phyloP scores from a whole-genome alignment of 92 coral and sea anemone genomes.

The Montipora capitata region DNA sequence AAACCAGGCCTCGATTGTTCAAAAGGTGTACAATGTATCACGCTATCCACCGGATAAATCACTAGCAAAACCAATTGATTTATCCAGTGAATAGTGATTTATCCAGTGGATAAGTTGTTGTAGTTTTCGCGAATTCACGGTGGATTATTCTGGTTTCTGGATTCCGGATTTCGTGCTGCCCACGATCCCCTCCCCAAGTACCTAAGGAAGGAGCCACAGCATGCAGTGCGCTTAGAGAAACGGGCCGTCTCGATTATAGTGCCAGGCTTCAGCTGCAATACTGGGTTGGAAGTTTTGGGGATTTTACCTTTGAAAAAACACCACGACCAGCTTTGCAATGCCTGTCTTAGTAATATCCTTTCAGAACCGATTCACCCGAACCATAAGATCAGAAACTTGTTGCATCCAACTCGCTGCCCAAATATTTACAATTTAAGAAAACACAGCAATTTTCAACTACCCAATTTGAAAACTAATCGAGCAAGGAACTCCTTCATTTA shows the following conservation, averaged over 20 bases:
- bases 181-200: slow-evolving; percentile 24
- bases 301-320: slow-evolving; percentile 11
- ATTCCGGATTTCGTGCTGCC: background rate
- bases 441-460: slow-evolving; percentile 11
- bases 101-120: too few species aligned
- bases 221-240: slow-evolving; percentile 46
- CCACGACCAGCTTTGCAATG: slow-evolving; percentile 3
- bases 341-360: background rate
- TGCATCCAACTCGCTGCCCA: slow-evolving; percentile 2
- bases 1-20: too few species aligned
- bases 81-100: too few species aligned
- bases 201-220: slow-evolving; percentile 17
- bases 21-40: too few species aligned
- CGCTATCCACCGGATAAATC: too few species aligned
- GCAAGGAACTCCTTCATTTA: slow-evolving; percentile 22
- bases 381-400: slow-evolving; percentile 15
- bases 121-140: too few species aligned
- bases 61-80: too few species aligned
- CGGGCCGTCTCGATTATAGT: slow-evolving; percentile 13
- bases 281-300: background rate
- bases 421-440: background rate
- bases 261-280: slow-evolving; percentile 12
- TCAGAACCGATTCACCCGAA: background rate
- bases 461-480: slow-evolving; percentile 7
- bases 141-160: background rate